Evolutionary conservation across 2,888 invertebrate genomes (phyloP), one percentile per base, ranked within the genome.

Genomic region (Lasioglossum marginatum): DNA sequence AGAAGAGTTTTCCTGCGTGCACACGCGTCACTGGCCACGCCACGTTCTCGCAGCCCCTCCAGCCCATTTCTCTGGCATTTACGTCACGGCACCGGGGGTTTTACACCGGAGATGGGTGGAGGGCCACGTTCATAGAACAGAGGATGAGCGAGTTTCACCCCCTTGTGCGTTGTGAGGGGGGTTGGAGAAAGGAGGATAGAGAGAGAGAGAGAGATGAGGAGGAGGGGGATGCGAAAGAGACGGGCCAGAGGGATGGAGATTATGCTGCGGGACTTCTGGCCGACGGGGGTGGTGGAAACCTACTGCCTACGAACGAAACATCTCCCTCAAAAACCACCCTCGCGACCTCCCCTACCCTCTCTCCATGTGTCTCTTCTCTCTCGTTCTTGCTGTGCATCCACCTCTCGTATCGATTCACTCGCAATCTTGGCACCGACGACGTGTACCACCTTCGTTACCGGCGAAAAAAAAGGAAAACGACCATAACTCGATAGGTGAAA

Each of bases 1-100:
- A 94, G 94, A 93, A 93, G 94, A 94, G 94, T 94, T 94, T 94
- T 94, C 92, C 94, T 93, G 94, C 94, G 94, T 94, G 94, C 94
- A 94, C 93, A 94, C 94, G 94, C 94, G 94, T 94, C 94, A 94
- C 93, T 94, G 94, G 89, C 93, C 93, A 92, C 93, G 93, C 93
- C 93, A 91, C 93, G 87, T 91, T 88, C 88, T 88, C 80, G 87
- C 88, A 83, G 85, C 86, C 92, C 87, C 89, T 91, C 88, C 89
- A 88, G 89, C 90, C 91, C 89, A 89, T 90, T 91, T 91, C 89
- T 91, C 92, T 91, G 93, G 92, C 93, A 91, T 93, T 93, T 93
- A 92, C 93, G 93, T 92, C 92, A 91, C 92, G 92, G 83, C 89
- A 88, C 66, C 45, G 81, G 81, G 80, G 82, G 82, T 87, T 87